These are phyloP conservation scores for Stictocephala bisonia DNA, from an alignment of 2,888 invertebrate genomes.

Conservation along the genomic window DNA sequence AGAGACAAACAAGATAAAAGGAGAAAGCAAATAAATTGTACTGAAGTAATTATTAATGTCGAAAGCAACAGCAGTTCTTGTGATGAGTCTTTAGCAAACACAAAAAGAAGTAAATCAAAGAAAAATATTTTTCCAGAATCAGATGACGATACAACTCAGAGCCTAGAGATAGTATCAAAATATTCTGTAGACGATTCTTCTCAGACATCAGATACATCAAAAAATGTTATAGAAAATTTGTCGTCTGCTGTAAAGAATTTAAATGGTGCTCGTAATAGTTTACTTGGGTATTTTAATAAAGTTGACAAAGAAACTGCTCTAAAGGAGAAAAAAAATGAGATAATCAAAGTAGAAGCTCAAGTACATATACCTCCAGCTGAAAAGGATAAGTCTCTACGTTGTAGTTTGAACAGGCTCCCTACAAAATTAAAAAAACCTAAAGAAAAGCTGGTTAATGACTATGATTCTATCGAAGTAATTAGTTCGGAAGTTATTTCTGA, in stretches of 20 bases:
- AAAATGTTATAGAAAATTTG: no score
- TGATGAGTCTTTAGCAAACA: constrained; percentile 4
- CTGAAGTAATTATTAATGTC: not conserved
- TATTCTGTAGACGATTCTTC: no score
- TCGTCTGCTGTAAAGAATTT: no score
- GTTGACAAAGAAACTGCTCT: constrained; percentile 63
- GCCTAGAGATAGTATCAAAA: no score
- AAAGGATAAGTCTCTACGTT: not conserved
- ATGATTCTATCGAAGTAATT: constrained; percentile 42
- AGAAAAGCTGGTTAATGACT: constrained; percentile 11
- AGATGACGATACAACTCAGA: constrained; percentile 11
- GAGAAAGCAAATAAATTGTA: no score
- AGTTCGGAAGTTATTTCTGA: constrained; percentile 42
- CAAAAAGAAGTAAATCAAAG: not conserved
- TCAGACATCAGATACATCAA: no score
- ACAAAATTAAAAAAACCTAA: constrained; percentile 8
- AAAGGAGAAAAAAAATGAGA: constrained; percentile 55
- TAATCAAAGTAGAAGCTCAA: constrained; percentile 49
- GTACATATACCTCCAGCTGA: constrained; percentile 45
- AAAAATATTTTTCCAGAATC: not conserved
- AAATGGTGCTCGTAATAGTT: constrained; percentile 68
- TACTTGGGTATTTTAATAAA: constrained; percentile 72
- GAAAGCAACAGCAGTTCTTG: not conserved
- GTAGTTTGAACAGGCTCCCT: not conserved
- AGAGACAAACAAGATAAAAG: no score